A percentile compares a stretch with the other conserved stretches of the same genome.
phyloP scores from a whole-genome alignment of 2,113 vertebrate species.

The Microcebus ravelobensis region DNA sequence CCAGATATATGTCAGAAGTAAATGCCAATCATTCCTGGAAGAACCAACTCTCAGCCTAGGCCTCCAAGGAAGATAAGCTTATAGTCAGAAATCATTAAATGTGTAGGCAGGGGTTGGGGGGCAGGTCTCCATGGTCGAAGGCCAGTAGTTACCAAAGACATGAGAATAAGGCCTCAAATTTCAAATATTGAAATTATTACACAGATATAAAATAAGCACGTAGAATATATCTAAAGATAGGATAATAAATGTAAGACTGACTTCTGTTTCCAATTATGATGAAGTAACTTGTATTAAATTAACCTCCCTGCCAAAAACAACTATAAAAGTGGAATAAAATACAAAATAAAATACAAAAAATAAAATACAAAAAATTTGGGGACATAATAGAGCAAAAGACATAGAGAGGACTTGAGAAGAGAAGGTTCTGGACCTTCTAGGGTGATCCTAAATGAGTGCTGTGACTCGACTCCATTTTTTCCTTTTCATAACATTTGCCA shows the following conservation, averaged over 20 bases:
- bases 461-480: not conserved
- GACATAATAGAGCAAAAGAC: not conserved
- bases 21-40: not conserved
- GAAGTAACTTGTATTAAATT: not conserved
- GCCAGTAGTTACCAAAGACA: not conserved
- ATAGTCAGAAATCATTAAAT: not conserved
- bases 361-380: not conserved
- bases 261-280: not conserved
- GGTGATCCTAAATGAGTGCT: not conserved
- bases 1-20: not conserved
- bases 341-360: not conserved
- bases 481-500: not conserved
- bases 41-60: not conserved
- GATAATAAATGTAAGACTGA: not conserved
- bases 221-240: not conserved
- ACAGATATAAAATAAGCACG: not conserved
- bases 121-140: not conserved
- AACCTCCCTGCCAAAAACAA: not conserved
- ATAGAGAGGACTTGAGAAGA: not conserved
- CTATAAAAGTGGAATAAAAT: not conserved
- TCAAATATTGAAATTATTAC: not conserved
- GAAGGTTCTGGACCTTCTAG: not conserved
- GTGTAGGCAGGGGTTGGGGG: fast-evolving
- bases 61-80: not conserved
- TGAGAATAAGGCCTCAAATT: not conserved